Conservation (phyloP, 23 tunicate genomes). For the Ciona savignyi region DNA sequence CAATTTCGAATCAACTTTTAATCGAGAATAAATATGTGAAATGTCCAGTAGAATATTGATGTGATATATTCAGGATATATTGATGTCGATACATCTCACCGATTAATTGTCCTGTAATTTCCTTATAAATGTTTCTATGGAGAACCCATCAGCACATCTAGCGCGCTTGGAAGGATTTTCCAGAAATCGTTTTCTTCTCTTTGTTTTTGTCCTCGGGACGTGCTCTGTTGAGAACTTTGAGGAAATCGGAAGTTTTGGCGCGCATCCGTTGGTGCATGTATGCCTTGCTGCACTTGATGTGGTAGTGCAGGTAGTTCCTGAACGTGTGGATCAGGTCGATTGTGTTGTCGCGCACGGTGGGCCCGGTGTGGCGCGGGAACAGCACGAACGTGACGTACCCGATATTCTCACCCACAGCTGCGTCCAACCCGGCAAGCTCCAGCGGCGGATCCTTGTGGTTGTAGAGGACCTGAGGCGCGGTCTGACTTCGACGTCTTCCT, state of each 20-base stretch:
- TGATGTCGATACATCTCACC: too few species aligned
- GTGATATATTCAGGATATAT: too few species aligned
- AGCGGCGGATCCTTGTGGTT: slow-evolving; percentile 79
- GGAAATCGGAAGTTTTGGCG: slow-evolving; percentile 91
- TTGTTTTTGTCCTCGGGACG: slow-evolving; percentile 87
- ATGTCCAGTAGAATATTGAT: too few species aligned
- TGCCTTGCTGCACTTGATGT: slow-evolving; percentile 99
- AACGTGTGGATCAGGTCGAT: slow-evolving; percentile 95
- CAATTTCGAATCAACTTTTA: too few species aligned
- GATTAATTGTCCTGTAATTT: too few species aligned
- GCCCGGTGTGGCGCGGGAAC: slow-evolving; percentile 66
- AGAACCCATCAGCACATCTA: too few species aligned
- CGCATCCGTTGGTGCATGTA: slow-evolving; percentile 99
- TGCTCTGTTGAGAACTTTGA: slow-evolving; percentile 96
- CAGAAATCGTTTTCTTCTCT: slow-evolving; percentile 92
- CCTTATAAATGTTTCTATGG: too few species aligned
- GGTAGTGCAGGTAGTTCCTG: slow-evolving; percentile 98
- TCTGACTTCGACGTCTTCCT: slow-evolving; percentile 77
- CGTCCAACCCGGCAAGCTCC: slow-evolving; percentile 75
- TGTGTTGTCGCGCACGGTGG: slow-evolving; percentile 70
- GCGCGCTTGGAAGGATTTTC: slow-evolving; percentile 48
- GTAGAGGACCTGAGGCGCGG: slow-evolving; percentile 97
- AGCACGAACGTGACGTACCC: slow-evolving; percentile 96
- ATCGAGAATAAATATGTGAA: too few species aligned
- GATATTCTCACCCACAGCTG: slow-evolving; percentile 93